These are phyloP conservation scores for Chrysolina haemoptera DNA, from an alignment of 2,888 invertebrate genomes.

Conservation along the genomic window DNA sequence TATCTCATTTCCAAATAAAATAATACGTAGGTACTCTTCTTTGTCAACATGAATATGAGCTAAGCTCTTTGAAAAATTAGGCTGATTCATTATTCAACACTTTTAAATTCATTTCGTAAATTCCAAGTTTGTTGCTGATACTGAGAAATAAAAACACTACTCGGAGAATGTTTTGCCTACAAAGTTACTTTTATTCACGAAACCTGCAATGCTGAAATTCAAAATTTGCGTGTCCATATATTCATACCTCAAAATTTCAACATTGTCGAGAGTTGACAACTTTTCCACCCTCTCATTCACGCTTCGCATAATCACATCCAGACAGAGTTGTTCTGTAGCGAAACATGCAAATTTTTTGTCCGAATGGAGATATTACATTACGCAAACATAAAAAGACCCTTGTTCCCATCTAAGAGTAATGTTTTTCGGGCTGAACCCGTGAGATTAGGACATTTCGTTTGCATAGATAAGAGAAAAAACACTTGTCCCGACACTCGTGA, in stretches of 20 bases:
- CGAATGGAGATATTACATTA: constrained; percentile 56
- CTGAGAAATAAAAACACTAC: no score
- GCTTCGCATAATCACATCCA: constrained; percentile 41
- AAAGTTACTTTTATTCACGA: not conserved
- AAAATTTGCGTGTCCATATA: not conserved
- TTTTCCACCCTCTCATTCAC: constrained; percentile 21
- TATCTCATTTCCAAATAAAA: no score
- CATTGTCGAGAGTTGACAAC: constrained; percentile 10
- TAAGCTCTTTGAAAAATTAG: no score
- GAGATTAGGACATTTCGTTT: constrained; percentile 66
- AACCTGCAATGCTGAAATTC: not conserved
- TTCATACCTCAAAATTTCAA: not conserved
- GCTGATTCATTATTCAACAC: no score
- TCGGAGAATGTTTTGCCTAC: no score
- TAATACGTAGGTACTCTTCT: no score
- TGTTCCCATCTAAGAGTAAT: constrained; percentile 56
- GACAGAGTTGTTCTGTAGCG: constrained; percentile 41
- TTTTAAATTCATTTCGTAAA: no score
- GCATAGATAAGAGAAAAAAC: constrained; percentile 68
- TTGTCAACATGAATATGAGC: no score
- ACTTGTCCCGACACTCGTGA: constrained; percentile 68
- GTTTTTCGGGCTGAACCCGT: constrained; percentile 61
- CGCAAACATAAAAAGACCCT: constrained; percentile 53
- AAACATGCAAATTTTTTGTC: constrained; percentile 51
- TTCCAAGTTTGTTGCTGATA: no score